phyloP scores from a whole-genome alignment of 2,797 vertebrate genomes.

The Sphaeramia orbicularis region DNA sequence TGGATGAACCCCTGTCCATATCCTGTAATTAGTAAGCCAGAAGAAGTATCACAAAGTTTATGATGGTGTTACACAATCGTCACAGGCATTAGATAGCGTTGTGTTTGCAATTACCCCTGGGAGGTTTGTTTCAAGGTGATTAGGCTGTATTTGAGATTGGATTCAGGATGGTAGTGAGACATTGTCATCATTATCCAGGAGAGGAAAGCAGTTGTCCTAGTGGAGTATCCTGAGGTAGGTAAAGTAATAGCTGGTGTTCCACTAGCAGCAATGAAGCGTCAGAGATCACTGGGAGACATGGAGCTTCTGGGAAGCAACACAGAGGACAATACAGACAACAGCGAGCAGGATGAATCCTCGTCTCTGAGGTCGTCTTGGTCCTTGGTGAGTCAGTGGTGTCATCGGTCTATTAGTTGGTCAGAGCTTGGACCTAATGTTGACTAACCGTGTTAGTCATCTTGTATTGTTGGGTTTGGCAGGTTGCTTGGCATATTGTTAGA shows the following conservation, averaged over 20 bases:
- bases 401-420: constrained; percentile 10
- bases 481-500: constrained; percentile 16
- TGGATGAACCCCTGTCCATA: constrained; percentile 41
- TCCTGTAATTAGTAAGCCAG: constrained; percentile 34
- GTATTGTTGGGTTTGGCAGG: constrained; percentile 27
- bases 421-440: constrained; percentile 10
- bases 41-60: constrained; percentile 56
- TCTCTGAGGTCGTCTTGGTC: constrained; percentile 75
- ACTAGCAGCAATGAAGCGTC: constrained; percentile 70
- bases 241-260: constrained; percentile 13
- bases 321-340: constrained; percentile 73
- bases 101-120: constrained; percentile 53
- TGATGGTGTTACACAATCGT: constrained; percentile 45
- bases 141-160: constrained; percentile 42
- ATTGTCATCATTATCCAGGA: constrained; percentile 21
- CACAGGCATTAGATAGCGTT: constrained; percentile 27
- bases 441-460: constrained; percentile 21
- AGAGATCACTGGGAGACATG: constrained; percentile 54
- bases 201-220: constrained; percentile 30
- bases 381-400: constrained; percentile 78
- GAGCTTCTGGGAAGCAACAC: constrained; percentile 60
- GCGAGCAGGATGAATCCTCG: constrained; percentile 71
- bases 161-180: constrained; percentile 56
- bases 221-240: constrained; percentile 44
- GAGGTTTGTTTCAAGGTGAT: constrained; percentile 44